Evolutionary conservation across 2,113 vertebrate species (phyloP), one percentile per base, ranked within the genome.

Genomic region (Drymodes brunneopygia): DNA sequence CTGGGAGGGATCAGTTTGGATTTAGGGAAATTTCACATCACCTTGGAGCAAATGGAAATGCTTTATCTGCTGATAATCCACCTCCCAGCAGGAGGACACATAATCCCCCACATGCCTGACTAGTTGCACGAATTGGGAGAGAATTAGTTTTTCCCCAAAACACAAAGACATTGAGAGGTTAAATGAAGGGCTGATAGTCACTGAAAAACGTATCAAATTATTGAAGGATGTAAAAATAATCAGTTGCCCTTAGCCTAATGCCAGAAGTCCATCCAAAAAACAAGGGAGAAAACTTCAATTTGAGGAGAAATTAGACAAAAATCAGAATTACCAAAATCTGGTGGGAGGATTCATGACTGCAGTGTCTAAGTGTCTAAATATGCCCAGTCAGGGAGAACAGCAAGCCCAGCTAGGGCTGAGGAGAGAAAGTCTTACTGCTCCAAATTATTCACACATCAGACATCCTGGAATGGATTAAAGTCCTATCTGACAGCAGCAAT

Each of bases 1-100:
- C 50, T 44, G 22, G 1, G 0, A 31, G 23, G 40, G 31, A 8
- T 3, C 0, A 0, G 3, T 24, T 54, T 1, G 7, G n/a, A 27
- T 47, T 28, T 27, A 23, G 40, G 38, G 24, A 80, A 36, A 42
- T 53, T 27, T 38, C 23, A 11, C 25, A 24, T 88, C 74, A 10
- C 20, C 25, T 57, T 28, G 10, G 36, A 79, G 25, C 72, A 81
- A 81, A 6, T 28, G 38, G 44, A 53, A 80, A 35, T 17, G 22
- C 22, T 81, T 82, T 45, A 33, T 61, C 70, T 77, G 53, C 33
- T 70, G 78, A 42, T 74, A 89, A 79, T 81, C 73, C 81, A 42
- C 29, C 72, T 73, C 51, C 38, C 58, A 66, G 50, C 27, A 70
- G 53, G 15, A 67, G 27, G 40, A 44, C 31, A 25, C 2, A 0